Conservation (phyloP, 2,113 vertebrate genomes). For the Apodemus sylvaticus region DNA sequence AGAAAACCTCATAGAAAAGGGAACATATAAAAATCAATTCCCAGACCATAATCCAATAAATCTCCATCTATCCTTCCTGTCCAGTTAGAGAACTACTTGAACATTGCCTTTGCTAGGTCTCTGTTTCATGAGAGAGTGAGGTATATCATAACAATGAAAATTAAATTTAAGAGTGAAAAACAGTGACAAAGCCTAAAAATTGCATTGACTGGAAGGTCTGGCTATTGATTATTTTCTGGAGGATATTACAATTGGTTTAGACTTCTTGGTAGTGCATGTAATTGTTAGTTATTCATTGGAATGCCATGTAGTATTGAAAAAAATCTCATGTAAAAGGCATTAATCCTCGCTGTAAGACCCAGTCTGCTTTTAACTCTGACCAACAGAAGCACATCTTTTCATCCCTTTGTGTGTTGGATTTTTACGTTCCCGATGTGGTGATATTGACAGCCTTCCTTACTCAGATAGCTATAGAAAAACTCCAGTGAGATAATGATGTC, state of each 20-base stretch:
- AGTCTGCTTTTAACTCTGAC: neutral
- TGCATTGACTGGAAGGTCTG: neutral
- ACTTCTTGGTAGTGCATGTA: neutral
- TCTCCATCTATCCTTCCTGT: neutral
- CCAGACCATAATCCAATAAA: neutral
- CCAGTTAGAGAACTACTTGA: neutral
- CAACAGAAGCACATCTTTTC: neutral
- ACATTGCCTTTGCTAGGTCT: neutral
- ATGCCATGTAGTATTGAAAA: neutral
- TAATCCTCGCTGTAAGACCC: neutral
- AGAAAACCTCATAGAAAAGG: neutral
- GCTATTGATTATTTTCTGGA: neutral
- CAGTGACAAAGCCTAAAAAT: neutral
- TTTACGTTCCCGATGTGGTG: neutral
- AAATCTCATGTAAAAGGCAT: neutral
- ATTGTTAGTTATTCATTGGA: neutral
- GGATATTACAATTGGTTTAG: neutral
- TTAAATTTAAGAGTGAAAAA: neutral
- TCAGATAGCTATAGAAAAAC: neutral
- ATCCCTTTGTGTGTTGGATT: neutral
- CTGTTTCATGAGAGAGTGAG: neutral
- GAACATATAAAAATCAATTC: neutral
- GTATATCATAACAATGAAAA: constrained; percentile 24
- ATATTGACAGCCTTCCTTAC: neutral
- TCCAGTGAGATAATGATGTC: neutral